These are phyloP conservation scores for Pteronotus mesoamericanus DNA, from an alignment of 2,797 vertebrate genomes.

Conservation along the genomic window DNA sequence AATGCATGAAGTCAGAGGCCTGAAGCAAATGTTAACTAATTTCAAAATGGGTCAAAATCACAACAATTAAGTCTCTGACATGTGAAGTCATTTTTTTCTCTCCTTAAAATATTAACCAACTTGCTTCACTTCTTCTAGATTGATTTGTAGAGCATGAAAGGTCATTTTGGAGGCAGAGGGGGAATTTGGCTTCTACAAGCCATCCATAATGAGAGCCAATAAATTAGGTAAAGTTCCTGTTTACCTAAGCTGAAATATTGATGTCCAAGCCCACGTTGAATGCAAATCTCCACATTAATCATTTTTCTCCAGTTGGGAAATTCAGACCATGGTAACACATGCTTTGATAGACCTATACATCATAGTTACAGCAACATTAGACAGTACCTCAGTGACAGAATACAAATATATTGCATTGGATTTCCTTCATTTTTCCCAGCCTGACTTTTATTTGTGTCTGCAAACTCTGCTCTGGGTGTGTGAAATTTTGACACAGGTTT, in stretches of 20 bases:
- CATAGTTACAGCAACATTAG: slow-evolving; percentile 76
- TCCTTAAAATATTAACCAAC: slow-evolving; percentile 81
- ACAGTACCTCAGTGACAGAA: slow-evolving; percentile 69
- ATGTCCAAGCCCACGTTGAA: slow-evolving; percentile 77
- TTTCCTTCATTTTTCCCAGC: slow-evolving; percentile 62
- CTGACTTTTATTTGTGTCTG: slow-evolving; percentile 63
- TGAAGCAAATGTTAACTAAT: slow-evolving; percentile 81
- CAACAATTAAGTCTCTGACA: slow-evolving; percentile 79
- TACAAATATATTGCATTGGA: slow-evolving; percentile 79
- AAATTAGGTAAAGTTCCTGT: slow-evolving; percentile 85
- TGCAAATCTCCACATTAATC: slow-evolving; percentile 83
- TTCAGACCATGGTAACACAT: slow-evolving; percentile 77
- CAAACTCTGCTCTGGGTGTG: neutral
- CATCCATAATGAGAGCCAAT: slow-evolving; percentile 84
- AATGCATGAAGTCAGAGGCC: slow-evolving; percentile 79
- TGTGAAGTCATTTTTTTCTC: slow-evolving; percentile 80
- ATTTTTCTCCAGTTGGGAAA: slow-evolving; percentile 78
- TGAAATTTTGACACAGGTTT: slow-evolving; percentile 34
- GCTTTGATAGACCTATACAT: slow-evolving; percentile 81
- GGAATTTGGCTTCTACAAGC: slow-evolving; percentile 79
- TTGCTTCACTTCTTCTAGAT: slow-evolving; percentile 79
- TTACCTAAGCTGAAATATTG: slow-evolving; percentile 84
- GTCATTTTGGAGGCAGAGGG: slow-evolving; percentile 81
- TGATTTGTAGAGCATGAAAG: slow-evolving; percentile 81
- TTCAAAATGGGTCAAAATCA: slow-evolving; percentile 80